Base-by-base conservation (phyloP, 1,140 invertebrate genomes). In the Achatina immaculata region DNA sequence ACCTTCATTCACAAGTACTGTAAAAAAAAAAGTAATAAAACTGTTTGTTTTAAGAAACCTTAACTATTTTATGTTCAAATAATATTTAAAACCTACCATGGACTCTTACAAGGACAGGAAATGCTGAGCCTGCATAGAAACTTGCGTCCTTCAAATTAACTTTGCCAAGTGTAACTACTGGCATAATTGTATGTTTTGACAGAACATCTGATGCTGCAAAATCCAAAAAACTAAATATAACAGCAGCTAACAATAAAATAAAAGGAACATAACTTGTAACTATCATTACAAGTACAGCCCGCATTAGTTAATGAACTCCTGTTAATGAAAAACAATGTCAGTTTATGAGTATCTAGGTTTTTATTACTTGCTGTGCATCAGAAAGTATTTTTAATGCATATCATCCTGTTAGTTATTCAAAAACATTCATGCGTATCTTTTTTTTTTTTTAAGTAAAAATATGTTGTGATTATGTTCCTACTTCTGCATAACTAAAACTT, bases 51-150 rank as follows among this genome's bases (percentile, higher is more conserved):
- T 19, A 38, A 40, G 11, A 16, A 72, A 72, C 28, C 28, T 36
- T 34, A 43, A n/a, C 24, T n/a, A 48, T 68, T 7, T 34, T n/a
- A 28, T 45, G 66, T 16, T 3, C 40, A 42, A 71, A 66, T 42
- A 6, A 4, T 4, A 3, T 42, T 3, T 43, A 7, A 28, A 62
- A 75, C 71, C n/a, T 78, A 83, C 82, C 82, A 45, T 83, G 82
- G n/a, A 79, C 48, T 42, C 81, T 80, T 24, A 83, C 75, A 21
- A 78, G 65, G n/a, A 48, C 38, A 24, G 45, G 48, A 42, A 71
- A 45, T n/a, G 68, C 3, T 14, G 48, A 36, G 62, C 40, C 51
- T 74, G 21, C 43, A 36, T 24, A 48, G 21, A 81, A 40, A 51
- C 51, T 42, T n/a, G 2, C 24, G 21, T 76, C 74, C 38, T 62